Evolutionary conservation across 1,140 invertebrate species (phyloP).

Genomic region (Drosophila sulfurigaster): DNA sequence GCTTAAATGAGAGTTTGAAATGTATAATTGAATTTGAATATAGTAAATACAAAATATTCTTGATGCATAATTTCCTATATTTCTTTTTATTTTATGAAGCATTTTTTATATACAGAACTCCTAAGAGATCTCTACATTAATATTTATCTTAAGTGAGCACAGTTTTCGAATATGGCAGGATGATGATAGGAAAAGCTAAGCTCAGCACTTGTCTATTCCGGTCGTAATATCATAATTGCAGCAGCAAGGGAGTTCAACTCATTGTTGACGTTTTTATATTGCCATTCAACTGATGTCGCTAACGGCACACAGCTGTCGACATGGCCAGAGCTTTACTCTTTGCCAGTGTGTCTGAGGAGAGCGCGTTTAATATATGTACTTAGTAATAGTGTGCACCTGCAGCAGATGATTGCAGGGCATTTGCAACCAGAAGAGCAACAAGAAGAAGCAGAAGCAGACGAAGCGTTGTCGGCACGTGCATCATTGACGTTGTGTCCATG

Average conservation of each 20-base stretch:
- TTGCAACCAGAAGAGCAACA: constrained; percentile 47
- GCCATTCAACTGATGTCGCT: constrained; percentile 19
- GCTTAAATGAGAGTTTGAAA: no score
- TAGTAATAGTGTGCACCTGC: constrained; percentile 53
- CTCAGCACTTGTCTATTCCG: background rate
- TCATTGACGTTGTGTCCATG: constrained; percentile 63
- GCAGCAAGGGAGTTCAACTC: background rate
- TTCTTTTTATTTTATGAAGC: no score
- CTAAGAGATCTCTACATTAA: no score
- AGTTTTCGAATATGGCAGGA: background rate
- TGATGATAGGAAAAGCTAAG: background rate
- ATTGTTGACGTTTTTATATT: constrained; percentile 9
- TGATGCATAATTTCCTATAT: no score
- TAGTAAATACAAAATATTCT: no score
- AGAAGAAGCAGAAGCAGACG: constrained; percentile 3
- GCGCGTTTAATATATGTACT: constrained; percentile 36
- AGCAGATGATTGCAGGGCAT: constrained; percentile 56
- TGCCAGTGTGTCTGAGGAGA: background rate
- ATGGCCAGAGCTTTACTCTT: constrained; percentile 10
- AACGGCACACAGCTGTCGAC: constrained; percentile 38
- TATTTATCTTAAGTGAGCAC: no score
- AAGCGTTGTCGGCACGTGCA: constrained; percentile 60
- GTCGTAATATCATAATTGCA: constrained; percentile 9
- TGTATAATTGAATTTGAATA: no score
- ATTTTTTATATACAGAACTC: no score